Conservation (phyloP, 2,797 vertebrate species). For the Otolemur crassicaudatus region DNA sequence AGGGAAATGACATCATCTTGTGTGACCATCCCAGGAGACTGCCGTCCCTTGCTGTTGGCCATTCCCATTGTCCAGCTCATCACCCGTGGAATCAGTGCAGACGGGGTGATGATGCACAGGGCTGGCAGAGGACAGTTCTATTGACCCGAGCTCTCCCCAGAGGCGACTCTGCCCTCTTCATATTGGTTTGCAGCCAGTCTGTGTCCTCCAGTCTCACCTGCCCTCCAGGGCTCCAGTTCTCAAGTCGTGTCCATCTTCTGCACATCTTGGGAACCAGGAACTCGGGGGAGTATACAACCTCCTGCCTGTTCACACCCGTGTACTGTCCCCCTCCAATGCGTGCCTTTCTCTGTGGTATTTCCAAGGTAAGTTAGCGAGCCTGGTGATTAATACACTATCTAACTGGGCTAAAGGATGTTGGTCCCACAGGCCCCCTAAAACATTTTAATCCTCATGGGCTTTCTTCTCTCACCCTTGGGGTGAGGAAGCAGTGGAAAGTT, state of each 20-base stretch:
- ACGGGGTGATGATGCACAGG: neutral
- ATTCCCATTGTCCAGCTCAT: neutral
- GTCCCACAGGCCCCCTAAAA: neutral
- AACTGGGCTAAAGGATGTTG: neutral
- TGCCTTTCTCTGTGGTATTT: neutral
- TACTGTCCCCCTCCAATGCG: neutral
- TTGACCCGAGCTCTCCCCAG: neutral
- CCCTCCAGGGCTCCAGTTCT: neutral
- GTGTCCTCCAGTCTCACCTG: neutral
- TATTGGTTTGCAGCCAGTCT: neutral
- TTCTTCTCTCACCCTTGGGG: neutral
- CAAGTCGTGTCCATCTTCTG: neutral
- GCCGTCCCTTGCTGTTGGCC: neutral
- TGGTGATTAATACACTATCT: neutral
- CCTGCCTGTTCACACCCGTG: neutral
- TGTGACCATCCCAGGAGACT: neutral
- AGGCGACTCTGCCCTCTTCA: neutral
- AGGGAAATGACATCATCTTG: neutral
- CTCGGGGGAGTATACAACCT: neutral
- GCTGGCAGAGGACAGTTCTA: neutral
- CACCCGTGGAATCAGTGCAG: neutral
- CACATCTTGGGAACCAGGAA: neutral
- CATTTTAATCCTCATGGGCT: neutral
- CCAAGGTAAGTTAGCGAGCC: neutral
- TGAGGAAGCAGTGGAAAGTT: neutral